Evolutionary conservation across 2,113 vertebrate species (phyloP).

Genomic region (Bos indicus): DNA sequence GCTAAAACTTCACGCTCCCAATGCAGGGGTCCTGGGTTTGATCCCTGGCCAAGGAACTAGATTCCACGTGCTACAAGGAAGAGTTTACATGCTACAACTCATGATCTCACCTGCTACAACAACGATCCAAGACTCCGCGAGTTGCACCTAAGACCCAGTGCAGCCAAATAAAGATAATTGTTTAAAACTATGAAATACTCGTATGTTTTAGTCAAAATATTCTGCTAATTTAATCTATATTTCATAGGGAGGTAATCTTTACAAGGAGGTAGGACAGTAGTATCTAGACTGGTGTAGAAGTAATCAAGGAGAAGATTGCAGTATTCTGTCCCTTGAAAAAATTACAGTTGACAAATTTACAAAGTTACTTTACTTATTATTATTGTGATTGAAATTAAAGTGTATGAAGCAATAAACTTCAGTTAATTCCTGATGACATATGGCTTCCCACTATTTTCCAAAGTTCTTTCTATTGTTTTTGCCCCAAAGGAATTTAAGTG

Average conservation of each 20-base stretch:
- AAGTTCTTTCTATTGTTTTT: not conserved
- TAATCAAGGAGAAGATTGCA: not conserved
- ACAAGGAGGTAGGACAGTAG: not conserved
- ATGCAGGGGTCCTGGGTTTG: fast-evolving
- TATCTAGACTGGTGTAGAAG: not conserved
- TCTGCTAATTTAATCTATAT: not conserved
- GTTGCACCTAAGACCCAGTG: not conserved
- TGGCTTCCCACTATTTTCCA: not conserved
- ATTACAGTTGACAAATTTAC: not conserved
- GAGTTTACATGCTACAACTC: not conserved
- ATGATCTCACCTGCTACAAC: not conserved
- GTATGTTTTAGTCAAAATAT: not conserved
- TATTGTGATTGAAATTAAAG: not conserved
- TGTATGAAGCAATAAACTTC: not conserved
- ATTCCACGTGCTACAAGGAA: not conserved
- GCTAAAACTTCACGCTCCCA: not conserved
- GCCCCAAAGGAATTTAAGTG: not conserved
- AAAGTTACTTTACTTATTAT: not conserved
- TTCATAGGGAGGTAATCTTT: not conserved
- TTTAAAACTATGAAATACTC: not conserved
- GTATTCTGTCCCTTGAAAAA: not conserved
- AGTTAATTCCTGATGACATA: not conserved
- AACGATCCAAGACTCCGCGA: fast-evolving
- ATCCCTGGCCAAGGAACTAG: not conserved
- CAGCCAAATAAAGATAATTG: not conserved